phyloP scores from a whole-genome alignment of 2,797 vertebrate genomes.

The Anabacerthia variegaticeps region DNA sequence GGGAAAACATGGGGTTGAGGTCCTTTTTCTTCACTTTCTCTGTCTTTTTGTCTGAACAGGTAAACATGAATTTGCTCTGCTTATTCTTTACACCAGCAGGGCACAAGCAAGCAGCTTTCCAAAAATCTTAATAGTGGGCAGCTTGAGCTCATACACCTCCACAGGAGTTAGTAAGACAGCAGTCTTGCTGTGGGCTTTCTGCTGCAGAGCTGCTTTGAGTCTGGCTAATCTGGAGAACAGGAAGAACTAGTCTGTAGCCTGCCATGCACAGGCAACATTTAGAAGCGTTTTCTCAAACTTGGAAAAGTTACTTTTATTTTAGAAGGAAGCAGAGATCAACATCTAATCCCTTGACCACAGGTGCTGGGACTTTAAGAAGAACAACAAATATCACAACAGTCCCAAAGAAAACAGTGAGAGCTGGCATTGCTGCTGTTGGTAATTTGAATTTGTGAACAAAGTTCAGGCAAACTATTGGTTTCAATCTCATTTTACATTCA shows the following conservation, averaged over 20 bases:
- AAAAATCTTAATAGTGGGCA: background rate
- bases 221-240: background rate
- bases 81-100: background rate
- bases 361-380: conserved; percentile 47
- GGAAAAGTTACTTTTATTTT: conserved; percentile 17
- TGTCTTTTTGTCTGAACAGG: background rate
- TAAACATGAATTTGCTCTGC: background rate
- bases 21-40: background rate
- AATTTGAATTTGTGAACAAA: conserved; percentile 56
- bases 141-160: rapidly evolving
- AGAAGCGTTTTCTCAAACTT: background rate
- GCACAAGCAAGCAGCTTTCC: background rate
- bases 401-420: conserved; percentile 54
- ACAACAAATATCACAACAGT: conserved; percentile 63
- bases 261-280: background rate
- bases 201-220: background rate
- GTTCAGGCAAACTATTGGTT: conserved; percentile 27
- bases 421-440: background rate
- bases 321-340: conserved; percentile 28
- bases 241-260: background rate
- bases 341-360: conserved; percentile 53
- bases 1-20: rapidly evolving
- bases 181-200: background rate
- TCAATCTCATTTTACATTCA: conserved; percentile 43
- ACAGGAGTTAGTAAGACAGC: rapidly evolving